These are phyloP conservation scores for Theristicus caerulescens DNA, from an alignment of 2,113 vertebrate genomes.

Conservation along the genomic window DNA sequence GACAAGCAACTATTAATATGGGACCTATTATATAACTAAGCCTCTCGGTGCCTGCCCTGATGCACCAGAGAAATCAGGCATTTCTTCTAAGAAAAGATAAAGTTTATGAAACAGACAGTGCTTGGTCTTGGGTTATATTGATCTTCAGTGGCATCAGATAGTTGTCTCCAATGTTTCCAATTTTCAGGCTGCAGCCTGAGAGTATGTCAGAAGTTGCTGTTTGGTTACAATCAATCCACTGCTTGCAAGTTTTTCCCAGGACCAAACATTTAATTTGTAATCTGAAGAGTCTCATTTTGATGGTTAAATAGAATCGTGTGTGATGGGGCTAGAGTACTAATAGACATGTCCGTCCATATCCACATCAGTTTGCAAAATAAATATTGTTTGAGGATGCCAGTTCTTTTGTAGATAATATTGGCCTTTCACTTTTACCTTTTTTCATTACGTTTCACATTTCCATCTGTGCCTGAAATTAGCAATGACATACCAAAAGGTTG, in stretches of 20 bases:
- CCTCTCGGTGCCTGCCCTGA: background rate
- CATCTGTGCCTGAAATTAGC: background rate
- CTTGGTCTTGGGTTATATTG: background rate
- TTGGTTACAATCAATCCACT: background rate
- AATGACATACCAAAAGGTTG: background rate
- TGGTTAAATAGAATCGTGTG: background rate
- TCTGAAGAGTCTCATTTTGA: background rate
- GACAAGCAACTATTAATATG: background rate
- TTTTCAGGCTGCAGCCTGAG: background rate
- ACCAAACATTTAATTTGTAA: background rate
- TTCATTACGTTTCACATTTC: background rate
- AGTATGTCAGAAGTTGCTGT: background rate
- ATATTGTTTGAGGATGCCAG: background rate
- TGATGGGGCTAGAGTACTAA: background rate
- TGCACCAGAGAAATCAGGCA: background rate
- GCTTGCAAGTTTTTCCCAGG: background rate
- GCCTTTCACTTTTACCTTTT: background rate
- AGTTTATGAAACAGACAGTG: background rate
- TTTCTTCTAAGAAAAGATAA: background rate
- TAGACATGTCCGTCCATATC: background rate
- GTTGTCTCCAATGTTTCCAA: background rate
- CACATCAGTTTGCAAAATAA: background rate
- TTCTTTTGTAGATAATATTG: background rate
- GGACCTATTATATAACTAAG: background rate
- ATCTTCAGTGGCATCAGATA: background rate